These are phyloP conservation scores for Agrotis clavis DNA, from an alignment of 2,888 invertebrate genomes.

Conservation along the genomic window DNA sequence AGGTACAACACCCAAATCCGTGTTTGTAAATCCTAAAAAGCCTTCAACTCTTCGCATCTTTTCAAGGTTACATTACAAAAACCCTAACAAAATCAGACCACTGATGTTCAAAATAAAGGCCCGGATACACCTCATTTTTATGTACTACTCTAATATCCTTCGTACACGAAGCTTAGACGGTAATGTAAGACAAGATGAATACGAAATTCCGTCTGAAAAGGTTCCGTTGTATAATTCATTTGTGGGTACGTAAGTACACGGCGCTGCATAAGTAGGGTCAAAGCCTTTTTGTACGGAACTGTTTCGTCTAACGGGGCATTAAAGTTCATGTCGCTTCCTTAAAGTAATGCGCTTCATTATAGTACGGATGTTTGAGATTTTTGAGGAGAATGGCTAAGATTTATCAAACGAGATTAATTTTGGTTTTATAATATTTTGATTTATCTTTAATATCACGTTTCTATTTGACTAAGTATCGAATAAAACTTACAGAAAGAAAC, in stretches of 20 bases:
- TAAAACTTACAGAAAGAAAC: too few species aligned
- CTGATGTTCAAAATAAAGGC: conserved; percentile 39
- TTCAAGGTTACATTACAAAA: conserved; percentile 10
- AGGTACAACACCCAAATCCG: background rate
- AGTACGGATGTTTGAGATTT: background rate
- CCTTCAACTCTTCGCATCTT: background rate
- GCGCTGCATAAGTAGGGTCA: conserved; percentile 70
- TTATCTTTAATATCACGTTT: background rate
- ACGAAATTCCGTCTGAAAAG: conserved; percentile 70
- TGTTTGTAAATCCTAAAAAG: conserved; percentile 13
- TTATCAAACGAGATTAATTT: background rate
- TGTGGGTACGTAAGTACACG: conserved; percentile 66
- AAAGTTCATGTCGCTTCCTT: conserved; percentile 39
- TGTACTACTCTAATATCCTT: conserved; percentile 58
- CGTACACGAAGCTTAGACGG: conserved; percentile 66
- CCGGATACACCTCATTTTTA: conserved; percentile 41
- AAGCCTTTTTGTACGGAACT: conserved; percentile 58
- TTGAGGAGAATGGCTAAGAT: background rate
- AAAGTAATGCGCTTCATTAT: conserved; percentile 43
- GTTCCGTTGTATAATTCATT: conserved; percentile 75
- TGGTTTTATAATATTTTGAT: background rate
- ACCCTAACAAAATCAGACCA: conserved; percentile 27
- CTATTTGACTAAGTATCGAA: background rate
- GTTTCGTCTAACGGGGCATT: conserved; percentile 46
- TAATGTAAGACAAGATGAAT: conserved; percentile 75